Conservation (phyloP, 1,140 invertebrate species). For the Scaptodrosophila lebanonensis region DNA sequence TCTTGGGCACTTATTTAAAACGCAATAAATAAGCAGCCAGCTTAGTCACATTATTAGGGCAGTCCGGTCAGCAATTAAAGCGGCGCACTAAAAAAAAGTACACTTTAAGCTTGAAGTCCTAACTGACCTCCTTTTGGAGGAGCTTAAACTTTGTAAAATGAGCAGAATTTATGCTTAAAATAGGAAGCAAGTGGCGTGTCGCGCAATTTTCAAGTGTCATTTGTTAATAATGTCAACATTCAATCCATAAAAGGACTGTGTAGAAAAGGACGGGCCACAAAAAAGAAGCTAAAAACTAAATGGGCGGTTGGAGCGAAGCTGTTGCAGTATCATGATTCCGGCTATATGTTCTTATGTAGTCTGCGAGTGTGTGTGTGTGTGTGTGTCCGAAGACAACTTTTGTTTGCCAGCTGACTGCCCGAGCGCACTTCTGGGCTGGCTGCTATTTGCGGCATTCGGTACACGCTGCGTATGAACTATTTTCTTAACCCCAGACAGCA, state of each 20-base stretch:
- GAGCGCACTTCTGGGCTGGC: too few species aligned
- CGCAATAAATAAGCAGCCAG: too few species aligned
- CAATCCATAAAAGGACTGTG: constrained; percentile 10
- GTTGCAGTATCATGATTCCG: constrained; percentile 34
- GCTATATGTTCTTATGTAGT: constrained; percentile 4
- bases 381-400: constrained; percentile 23
- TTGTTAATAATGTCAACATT: constrained; percentile 11
- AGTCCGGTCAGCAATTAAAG: too few species aligned
- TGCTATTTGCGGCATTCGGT: constrained; percentile 63
- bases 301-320: too few species aligned
- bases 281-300: too few species aligned
- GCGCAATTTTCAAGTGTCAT: constrained; percentile 14
- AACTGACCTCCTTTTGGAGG: too few species aligned
- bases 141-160: too few species aligned
- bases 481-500: constrained; percentile 44
- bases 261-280: too few species aligned
- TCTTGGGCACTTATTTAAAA: too few species aligned
- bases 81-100: too few species aligned
- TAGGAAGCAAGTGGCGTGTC: neutral
- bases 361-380: neutral
- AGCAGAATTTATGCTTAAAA: neutral
- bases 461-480: constrained; percentile 68
- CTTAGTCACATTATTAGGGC: too few species aligned
- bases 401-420: constrained; percentile 13
- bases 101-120: too few species aligned